phyloP scores from a whole-genome alignment of 2,888 invertebrate genomes.

The Asteroscopus sphinx region DNA sequence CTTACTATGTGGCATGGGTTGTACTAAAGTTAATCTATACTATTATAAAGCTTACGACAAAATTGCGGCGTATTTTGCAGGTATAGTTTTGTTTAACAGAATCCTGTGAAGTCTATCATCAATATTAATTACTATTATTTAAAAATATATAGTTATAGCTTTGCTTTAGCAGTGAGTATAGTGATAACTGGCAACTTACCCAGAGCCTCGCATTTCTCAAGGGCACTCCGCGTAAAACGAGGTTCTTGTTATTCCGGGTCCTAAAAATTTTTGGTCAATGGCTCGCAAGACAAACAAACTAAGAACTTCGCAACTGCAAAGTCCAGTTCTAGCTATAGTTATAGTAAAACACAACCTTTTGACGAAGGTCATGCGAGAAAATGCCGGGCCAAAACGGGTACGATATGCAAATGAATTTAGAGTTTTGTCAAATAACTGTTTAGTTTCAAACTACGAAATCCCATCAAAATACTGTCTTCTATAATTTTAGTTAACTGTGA shows the following conservation, averaged over 20 bases:
- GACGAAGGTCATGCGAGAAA: slow-evolving; percentile 31
- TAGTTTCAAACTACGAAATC: slow-evolving; percentile 25
- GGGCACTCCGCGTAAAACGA: slow-evolving; percentile 20
- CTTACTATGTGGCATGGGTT: slow-evolving; percentile 41
- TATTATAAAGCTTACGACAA: slow-evolving; percentile 30
- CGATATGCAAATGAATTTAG: slow-evolving; percentile 39
- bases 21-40: slow-evolving; percentile 46
- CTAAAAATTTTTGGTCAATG: slow-evolving; percentile 1
- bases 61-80: slow-evolving; percentile 28
- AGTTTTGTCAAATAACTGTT: slow-evolving; percentile 39
- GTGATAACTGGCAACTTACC: too few relatives aligned
- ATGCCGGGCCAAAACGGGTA: slow-evolving; percentile 17
- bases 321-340: neutral
- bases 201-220: slow-evolving; percentile 15
- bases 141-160: too few relatives aligned
- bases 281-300: slow-evolving; percentile 14
- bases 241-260: slow-evolving; percentile 1
- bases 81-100: slow-evolving; percentile 14
- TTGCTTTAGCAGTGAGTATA: too few relatives aligned
- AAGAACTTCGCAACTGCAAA: slow-evolving; percentile 10
- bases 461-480: slow-evolving; percentile 24
- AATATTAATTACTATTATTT: neutral
- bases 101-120: neutral
- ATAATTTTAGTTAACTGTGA: slow-evolving; percentile 23
- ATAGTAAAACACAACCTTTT: slow-evolving; percentile 12